phyloP scores from a whole-genome alignment of 2,113 vertebrate genomes.

The Patagioenas fasciata region DNA sequence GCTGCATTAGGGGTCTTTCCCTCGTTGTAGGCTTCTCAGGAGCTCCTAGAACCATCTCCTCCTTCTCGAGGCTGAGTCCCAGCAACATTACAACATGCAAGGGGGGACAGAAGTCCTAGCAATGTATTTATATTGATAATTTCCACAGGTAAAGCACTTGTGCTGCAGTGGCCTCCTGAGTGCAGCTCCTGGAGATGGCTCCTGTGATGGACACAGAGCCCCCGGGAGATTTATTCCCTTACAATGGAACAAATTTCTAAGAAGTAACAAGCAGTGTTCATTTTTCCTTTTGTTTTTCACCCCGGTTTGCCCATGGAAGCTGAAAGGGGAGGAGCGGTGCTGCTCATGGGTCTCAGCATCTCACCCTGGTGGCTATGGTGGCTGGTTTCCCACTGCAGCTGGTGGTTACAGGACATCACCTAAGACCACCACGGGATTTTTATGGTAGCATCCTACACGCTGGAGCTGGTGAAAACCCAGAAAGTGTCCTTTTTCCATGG shows the following conservation, averaged over 20 bases:
- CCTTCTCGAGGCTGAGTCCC: accelerated
- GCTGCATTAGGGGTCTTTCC: neutral
- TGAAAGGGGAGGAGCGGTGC: neutral
- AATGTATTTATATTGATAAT: neutral
- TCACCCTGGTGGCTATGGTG: neutral
- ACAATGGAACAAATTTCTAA: neutral
- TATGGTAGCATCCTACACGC: neutral
- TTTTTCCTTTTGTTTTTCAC: neutral
- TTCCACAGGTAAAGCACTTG: neutral
- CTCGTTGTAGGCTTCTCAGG: neutral
- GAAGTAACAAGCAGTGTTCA: neutral
- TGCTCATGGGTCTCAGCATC: neutral
- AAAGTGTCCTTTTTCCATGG: neutral
- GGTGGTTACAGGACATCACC: accelerated
- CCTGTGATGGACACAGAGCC: neutral
- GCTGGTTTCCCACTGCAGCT: neutral
- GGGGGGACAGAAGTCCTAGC: neutral
- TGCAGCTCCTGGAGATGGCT: neutral
- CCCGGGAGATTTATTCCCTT: neutral
- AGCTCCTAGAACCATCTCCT: neutral
- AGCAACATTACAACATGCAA: accelerated
- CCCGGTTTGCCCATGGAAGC: neutral
- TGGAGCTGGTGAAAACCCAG: neutral
- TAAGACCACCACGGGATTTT: neutral
- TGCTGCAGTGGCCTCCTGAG: neutral